phyloP scores from a whole-genome alignment of 2,797 vertebrate species.

The Micrastur ruficollis region DNA sequence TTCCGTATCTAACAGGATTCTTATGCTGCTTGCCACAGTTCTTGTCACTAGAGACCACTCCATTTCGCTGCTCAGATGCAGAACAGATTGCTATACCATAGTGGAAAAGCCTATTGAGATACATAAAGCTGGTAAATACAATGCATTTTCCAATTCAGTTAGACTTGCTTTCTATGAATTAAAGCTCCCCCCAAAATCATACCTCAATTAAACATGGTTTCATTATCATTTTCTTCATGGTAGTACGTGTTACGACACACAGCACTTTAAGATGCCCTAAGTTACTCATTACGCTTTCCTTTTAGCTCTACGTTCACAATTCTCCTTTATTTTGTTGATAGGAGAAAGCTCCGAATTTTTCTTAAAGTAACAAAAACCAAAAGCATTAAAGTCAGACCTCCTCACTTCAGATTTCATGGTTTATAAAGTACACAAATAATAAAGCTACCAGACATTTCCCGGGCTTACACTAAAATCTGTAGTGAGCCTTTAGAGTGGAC shows the following conservation, averaged over 20 bases:
- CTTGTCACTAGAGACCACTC: not conserved
- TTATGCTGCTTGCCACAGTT: not conserved
- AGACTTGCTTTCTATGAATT: not conserved
- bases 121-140: not conserved
- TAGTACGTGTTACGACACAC: fast-evolving
- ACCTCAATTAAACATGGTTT: not conserved
- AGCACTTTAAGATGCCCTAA: not conserved
- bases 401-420: not conserved
- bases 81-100: not conserved
- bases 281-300: not conserved
- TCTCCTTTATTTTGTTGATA: not conserved
- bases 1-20: not conserved
- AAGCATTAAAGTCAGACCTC: not conserved
- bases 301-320: not conserved
- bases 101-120: not conserved
- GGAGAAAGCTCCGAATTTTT: not conserved
- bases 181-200: not conserved
- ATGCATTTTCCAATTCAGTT: not conserved
- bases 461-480: not conserved
- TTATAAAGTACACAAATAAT: slow-evolving; percentile 26
- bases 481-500: not conserved
- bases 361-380: not conserved
- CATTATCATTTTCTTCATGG: not conserved
- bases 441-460: not conserved
- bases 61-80: not conserved